These are phyloP conservation scores for Acanthacorydalis orientalis DNA, from an alignment of 2,888 invertebrate species.

Conservation along the genomic window DNA sequence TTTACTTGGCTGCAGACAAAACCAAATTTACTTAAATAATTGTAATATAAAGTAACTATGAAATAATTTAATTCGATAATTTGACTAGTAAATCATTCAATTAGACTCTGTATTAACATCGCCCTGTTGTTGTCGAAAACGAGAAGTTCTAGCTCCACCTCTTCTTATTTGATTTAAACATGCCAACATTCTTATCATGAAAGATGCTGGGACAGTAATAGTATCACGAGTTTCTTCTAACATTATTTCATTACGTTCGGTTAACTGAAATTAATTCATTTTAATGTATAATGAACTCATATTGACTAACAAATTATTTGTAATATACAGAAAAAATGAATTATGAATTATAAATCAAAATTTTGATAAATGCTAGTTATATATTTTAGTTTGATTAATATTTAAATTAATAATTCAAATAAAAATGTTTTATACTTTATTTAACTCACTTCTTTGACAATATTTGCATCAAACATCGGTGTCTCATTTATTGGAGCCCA, in stretches of 20 bases:
- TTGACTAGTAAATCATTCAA: slow-evolving; percentile 5
- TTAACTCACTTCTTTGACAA: slow-evolving; percentile 43
- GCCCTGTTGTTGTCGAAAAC: slow-evolving; percentile 8
- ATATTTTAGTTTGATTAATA: background rate
- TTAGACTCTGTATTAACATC: slow-evolving; percentile 8
- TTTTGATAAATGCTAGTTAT: too few species aligned
- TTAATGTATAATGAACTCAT: slow-evolving; percentile 1
- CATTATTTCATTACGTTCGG: slow-evolving; percentile 64
- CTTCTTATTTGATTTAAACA: slow-evolving; percentile 47
- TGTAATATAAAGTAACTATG: background rate
- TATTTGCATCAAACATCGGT: slow-evolving; percentile 38
- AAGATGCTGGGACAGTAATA: slow-evolving; percentile 72
- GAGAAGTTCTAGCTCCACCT: slow-evolving; percentile 19
- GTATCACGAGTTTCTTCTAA: slow-evolving; percentile 74
- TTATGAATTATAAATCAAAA: slow-evolving; percentile 6
- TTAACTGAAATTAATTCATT: slow-evolving; percentile 36
- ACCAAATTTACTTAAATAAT: too few species aligned
- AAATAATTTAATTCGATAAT: slow-evolving; percentile 2
- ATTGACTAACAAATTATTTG: background rate
- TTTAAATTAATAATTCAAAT: background rate
- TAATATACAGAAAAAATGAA: slow-evolving; percentile 1
- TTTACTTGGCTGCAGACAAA: too few species aligned
- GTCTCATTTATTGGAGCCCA: slow-evolving; percentile 57
- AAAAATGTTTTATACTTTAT: background rate
- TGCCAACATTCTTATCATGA: slow-evolving; percentile 64